phyloP scores from a whole-genome alignment of 2,888 invertebrate species.

The Macrosoma leucophasiata region DNA sequence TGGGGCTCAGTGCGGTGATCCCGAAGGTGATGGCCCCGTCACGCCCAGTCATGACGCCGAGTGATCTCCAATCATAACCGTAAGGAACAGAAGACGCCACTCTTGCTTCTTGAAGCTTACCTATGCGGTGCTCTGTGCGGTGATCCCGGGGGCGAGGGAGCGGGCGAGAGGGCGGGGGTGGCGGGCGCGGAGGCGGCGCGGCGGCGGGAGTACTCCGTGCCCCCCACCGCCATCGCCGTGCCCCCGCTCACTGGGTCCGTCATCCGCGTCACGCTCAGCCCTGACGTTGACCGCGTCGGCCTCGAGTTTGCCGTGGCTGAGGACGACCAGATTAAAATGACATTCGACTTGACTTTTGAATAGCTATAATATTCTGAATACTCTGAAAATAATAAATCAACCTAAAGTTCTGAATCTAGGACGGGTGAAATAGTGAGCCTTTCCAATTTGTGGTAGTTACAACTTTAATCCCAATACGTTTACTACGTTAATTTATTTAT shows the following conservation, averaged over 20 bases:
- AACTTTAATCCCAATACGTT: too few species aligned
- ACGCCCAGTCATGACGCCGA: slow-evolving; percentile 83
- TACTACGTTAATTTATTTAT: too few species aligned
- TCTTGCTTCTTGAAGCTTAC: too few species aligned
- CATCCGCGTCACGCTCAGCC: slow-evolving; percentile 79
- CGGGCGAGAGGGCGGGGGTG: slow-evolving; percentile 84
- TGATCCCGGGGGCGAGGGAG: slow-evolving; percentile 83
- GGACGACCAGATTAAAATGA: too few species aligned
- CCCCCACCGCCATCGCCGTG: slow-evolving; percentile 77
- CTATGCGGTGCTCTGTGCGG: slow-evolving; percentile 64
- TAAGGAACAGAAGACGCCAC: too few species aligned
- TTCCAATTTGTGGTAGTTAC: too few species aligned
- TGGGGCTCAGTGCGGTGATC: slow-evolving; percentile 69
- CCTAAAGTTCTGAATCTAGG: too few species aligned
- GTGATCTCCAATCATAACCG: too few species aligned
- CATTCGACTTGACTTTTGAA: too few species aligned
- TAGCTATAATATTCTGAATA: too few species aligned
- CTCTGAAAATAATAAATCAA: too few species aligned
- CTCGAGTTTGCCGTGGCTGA: slow-evolving; percentile 78
- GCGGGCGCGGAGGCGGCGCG: slow-evolving; percentile 83
- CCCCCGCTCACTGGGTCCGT: slow-evolving; percentile 76
- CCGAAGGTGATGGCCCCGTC: slow-evolving; percentile 83
- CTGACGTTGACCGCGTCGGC: slow-evolving; percentile 83
- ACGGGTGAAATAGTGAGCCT: too few species aligned
- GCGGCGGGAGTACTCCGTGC: slow-evolving; percentile 71